Conservation (phyloP, 1,140 invertebrate species). For the Drosophila rhopaloa region DNA sequence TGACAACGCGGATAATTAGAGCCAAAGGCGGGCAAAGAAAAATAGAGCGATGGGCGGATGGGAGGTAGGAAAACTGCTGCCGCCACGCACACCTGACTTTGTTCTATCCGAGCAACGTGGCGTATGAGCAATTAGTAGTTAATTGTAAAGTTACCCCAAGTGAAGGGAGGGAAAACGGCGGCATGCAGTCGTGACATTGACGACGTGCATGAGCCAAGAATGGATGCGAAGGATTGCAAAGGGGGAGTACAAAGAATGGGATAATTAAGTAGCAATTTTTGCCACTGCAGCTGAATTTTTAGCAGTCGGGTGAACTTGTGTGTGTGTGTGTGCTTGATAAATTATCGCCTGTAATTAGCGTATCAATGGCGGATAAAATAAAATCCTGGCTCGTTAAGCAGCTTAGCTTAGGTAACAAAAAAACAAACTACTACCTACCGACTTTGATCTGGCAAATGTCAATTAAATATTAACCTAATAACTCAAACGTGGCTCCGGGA, state of each 20-base stretch:
- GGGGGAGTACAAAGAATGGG: constrained; percentile 10
- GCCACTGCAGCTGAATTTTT: constrained; percentile 74
- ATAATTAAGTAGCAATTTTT: constrained; percentile 82
- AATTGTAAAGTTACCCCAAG: constrained; percentile 76
- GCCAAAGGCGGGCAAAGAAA: constrained; percentile 29
- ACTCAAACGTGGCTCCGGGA: constrained; percentile 26
- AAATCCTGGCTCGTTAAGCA: constrained; percentile 10
- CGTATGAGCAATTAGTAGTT: constrained; percentile 82
- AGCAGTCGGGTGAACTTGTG: constrained; percentile 34
- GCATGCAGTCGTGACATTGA: constrained; percentile 75
- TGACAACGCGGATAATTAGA: constrained; percentile 74
- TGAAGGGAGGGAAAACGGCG: constrained; percentile 23
- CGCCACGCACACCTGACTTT: constrained; percentile 58
- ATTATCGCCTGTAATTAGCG: constrained; percentile 77
- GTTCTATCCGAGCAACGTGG: constrained; percentile 69
- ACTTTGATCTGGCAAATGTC: constrained; percentile 41
- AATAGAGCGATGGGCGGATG: neutral
- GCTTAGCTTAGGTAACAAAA: constrained; percentile 11
- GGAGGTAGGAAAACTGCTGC: constrained; percentile 1
- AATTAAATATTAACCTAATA: constrained; percentile 63
- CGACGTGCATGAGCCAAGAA: constrained; percentile 23
- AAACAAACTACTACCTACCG: constrained; percentile 7
- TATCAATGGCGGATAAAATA: constrained; percentile 68
- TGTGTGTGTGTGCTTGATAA: constrained; percentile 49
- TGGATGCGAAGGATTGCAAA: neutral